Evolutionary conservation across 2,797 vertebrate species (phyloP), one percentile per base, ranked within the genome.

Genomic region (Megaceryle alcyon): DNA sequence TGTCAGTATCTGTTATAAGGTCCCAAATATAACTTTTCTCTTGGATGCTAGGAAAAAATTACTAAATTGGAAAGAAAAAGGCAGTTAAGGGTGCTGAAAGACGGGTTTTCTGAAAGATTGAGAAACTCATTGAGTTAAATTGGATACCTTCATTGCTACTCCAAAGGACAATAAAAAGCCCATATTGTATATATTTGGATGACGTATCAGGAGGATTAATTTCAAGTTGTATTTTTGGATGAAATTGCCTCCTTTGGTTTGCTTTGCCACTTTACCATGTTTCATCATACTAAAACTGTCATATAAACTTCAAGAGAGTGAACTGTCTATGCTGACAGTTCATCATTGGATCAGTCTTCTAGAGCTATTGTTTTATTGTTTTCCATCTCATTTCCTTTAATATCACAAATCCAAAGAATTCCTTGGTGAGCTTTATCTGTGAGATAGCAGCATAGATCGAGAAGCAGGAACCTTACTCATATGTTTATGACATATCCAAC

Each of bases 361-460:
- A 88, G 26, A 90, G 23, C 43, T 95, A 80, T 69, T 83, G 65
- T 91, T 95, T 96, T 92, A 84, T 96, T 94, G 14, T 80, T 95
- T 96, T 90, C 26, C 22, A 66, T 43, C 46, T 92, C 12, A 68
- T 94, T 96, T 94, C 46, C 54, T 94, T 86, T 71, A 12, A 72
- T 65, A 85, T 69, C 54, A 75, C 33, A 93, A 93, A 92, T 88
- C 22, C 41, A 95, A 91, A 87, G 26, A 88, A 64, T 94, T 92
- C 48, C 61, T 72, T 39, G 44, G 61, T 8, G 16, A 73, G 16
- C 10, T 87, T 82, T 57, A 44, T 72, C 70, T 93, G 28, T 53
- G 73, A 89, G 60, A 65, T 18, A 77, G 17, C 23, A 72, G 41
- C 26, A 94, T 19, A 78, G 69, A 87, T 31, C 43, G 14, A 85